phyloP scores from a whole-genome alignment of 2,888 invertebrate genomes.

The Tenthredo livida region DNA sequence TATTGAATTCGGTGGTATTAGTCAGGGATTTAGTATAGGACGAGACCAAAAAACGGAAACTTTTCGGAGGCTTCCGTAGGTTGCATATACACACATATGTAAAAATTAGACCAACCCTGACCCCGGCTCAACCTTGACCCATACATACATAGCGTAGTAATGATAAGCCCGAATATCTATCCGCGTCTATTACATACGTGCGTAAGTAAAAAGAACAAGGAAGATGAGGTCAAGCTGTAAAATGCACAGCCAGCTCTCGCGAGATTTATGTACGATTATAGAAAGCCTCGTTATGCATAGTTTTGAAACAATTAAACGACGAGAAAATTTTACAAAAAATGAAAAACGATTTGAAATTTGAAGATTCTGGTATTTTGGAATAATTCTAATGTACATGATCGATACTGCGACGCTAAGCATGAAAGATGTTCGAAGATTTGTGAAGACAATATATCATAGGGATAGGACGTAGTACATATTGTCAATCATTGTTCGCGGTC shows the following conservation, averaged over 20 bases:
- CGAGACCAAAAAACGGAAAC: conserved; percentile 6
- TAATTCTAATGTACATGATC: too few species aligned
- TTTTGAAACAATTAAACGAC: too few species aligned
- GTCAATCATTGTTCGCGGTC: conserved; percentile 30
- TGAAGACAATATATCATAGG: neutral
- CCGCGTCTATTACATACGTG: neutral
- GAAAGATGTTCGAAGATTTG: neutral
- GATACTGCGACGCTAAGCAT: too few species aligned
- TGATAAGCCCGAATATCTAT: neutral
- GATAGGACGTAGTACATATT: neutral
- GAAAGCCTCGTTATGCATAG: too few species aligned
- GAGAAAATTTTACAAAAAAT: too few species aligned
- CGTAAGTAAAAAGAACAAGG: neutral
- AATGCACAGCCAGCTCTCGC: too few species aligned
- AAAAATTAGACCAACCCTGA: conserved; percentile 15
- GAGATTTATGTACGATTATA: too few species aligned
- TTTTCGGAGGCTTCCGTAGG: conserved; percentile 43
- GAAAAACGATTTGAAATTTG: too few species aligned
- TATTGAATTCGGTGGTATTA: conserved; percentile 25
- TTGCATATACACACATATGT: neutral
- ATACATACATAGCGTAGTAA: neutral
- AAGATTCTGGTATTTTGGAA: too few species aligned
- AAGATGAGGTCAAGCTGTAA: too few species aligned
- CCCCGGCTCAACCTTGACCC: conserved; percentile 8
- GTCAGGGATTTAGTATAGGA: conserved; percentile 24